Conservation (phyloP, 2,113 vertebrate genomes). For the Zootoca vivipara region DNA sequence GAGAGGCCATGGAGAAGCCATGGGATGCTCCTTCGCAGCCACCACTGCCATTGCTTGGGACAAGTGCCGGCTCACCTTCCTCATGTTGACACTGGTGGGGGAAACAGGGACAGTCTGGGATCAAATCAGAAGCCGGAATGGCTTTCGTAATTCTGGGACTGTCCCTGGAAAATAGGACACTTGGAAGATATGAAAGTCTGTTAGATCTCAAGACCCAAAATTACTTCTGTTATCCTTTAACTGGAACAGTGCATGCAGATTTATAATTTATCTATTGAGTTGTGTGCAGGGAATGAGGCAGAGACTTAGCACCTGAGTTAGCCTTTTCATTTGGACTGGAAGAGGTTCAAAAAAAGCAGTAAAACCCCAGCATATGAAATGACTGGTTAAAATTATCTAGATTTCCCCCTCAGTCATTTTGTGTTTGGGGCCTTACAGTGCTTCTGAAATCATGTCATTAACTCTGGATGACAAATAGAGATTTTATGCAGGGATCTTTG, state of each 20-base stretch:
- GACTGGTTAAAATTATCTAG: neutral
- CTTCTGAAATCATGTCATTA: neutral
- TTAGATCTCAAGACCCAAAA: neutral
- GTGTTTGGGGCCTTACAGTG: neutral
- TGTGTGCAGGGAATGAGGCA: neutral
- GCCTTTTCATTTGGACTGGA: neutral
- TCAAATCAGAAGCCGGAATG: too few species aligned
- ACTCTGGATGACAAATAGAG: neutral
- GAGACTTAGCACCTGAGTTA: neutral
- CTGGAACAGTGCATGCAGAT: neutral
- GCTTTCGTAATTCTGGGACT: too few species aligned
- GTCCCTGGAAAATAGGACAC: too few species aligned
- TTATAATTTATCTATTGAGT: neutral
- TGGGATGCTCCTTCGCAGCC: too few species aligned
- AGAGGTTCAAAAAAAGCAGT: neutral
- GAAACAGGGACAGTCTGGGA: too few species aligned
- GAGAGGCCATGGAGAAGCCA: too few species aligned
- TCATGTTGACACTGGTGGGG: too few species aligned
- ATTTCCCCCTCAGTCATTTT: neutral
- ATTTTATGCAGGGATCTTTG: conserved; percentile 6
- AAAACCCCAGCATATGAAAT: neutral
- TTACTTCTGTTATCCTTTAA: neutral
- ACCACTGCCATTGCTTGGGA: too few species aligned
- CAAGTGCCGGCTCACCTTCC: too few species aligned
- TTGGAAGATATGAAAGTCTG: too few species aligned